A percentile compares a stretch with the other conserved stretches of the same genome.
These are phyloP conservation scores for Ptyas mucosa DNA, from an alignment of 2,113 vertebrate genomes.

Conservation along the genomic window DNA sequence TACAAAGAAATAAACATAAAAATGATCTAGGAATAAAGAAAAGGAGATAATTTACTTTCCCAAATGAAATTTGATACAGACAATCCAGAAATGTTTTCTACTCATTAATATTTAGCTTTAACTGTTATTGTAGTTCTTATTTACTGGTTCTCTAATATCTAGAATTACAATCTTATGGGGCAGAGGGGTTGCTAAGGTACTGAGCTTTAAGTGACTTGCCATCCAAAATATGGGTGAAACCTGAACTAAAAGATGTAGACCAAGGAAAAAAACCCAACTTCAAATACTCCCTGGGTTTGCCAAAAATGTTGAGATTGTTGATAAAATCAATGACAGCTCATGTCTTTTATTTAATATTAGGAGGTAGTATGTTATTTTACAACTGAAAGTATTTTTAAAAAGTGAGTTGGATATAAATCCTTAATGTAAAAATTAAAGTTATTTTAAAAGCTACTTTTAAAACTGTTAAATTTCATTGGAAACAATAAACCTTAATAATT, in stretches of 20 bases:
- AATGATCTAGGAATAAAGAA: not conserved
- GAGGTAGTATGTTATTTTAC: not conserved
- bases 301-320: not conserved
- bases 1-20: slow-evolving; percentile 8
- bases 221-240: not conserved
- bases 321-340: not conserved
- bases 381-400: not conserved
- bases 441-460: not conserved
- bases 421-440: not conserved
- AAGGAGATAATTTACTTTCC: not conserved
- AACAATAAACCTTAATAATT: not conserved
- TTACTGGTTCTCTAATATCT: not conserved
- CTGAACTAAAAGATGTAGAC: not conserved
- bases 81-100: not conserved
- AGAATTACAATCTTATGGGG: not conserved
- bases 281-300: not conserved
- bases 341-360: not conserved
- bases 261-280: not conserved
- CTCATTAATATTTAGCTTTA: not conserved
- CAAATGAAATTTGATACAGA: not conserved
- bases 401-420: not conserved
- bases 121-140: not conserved
- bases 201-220: not conserved
- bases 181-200: not conserved
- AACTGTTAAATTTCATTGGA: not conserved